Evolutionary conservation across 2,797 vertebrate genomes (phyloP).

Genomic region (Sebastiscus albofasciatus): DNA sequence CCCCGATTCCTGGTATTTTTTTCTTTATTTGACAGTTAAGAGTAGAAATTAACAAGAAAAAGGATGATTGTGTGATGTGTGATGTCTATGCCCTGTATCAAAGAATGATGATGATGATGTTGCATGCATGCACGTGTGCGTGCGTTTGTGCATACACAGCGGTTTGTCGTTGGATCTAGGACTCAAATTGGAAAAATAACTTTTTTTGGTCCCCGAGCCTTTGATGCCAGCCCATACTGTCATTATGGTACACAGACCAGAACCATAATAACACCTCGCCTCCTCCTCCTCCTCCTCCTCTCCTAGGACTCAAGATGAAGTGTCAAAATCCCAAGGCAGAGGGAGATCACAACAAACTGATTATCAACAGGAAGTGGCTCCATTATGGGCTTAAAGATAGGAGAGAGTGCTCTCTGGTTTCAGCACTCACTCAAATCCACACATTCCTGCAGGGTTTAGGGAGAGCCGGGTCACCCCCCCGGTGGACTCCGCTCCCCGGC

Average conservation of each 20-base stretch:
- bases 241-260: conserved; percentile 55
- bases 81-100: not conserved
- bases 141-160: not conserved
- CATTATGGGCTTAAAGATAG: conserved; percentile 83
- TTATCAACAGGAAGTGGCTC: conserved; percentile 83
- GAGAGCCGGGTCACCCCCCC: conserved; percentile 57
- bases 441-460: conserved; percentile 81
- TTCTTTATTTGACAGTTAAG: conserved; percentile 1
- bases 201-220: conserved; percentile 17
- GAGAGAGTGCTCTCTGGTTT: conserved; percentile 79
- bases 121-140: conserved; percentile 3
- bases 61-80: not conserved
- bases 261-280: conserved; percentile 53
- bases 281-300: conserved; percentile 11
- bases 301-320: conserved; percentile 63
- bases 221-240: conserved; percentile 45
- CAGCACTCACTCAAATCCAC: conserved; percentile 77
- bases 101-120: conserved; percentile 6
- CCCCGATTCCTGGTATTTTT: not conserved
- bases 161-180: conserved; percentile 22
- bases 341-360: conserved; percentile 81
- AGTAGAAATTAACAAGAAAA: not conserved
- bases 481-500: conserved; percentile 40
- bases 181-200: conserved; percentile 32
- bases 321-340: conserved; percentile 72